Evolutionary conservation across 2,113 vertebrate species (phyloP), one percentile per base, ranked within the genome.

Genomic region (Vidua macroura): DNA sequence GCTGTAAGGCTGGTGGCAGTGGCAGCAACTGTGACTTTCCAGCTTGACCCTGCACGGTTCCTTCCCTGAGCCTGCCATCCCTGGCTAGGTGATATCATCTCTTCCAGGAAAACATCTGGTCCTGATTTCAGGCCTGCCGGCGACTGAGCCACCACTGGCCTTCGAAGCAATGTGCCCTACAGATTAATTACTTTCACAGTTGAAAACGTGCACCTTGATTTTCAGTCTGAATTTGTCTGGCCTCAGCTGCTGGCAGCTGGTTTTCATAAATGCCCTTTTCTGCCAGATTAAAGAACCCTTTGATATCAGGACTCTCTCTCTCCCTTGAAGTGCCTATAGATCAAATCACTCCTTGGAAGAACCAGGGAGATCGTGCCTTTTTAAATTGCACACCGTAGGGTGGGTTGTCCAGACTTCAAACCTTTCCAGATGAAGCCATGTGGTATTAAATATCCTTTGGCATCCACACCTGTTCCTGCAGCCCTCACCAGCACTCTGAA

Each of bases 111-210:
- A 92, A 96, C 86, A 92, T 94, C 88, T 95, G 95, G 90, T 92
- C 80, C 74, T 88, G 64, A 96, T 96, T 96, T 94, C 70, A 84
- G 84, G 48, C 55, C 83, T 93, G 75, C 72, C 0, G 1, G 76
- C 0, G 0, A 77, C 66, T 0, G 2, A 93, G 64, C 52, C 3
- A 24, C 55, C 0, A 0, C 69, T 83, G 73, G 90, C 74, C 59
- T 91, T 78, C 77, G 56, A 86, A 78, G 70, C 91, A 96, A 92
- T 21, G 53, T 90, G 83, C 88, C 91, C 37, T 67, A 30, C 2
- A 19, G 83, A 92, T 92, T 97, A 97, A 97, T 96, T 95, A 90
- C 90, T 96, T 93, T 97, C 92, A 90, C 90, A 95, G 94, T 68
- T 95, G 80, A 93, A 96, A 96, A 97, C 0, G 60, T 97, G 88